Evolutionary conservation across 2,797 vertebrate species (phyloP).

Genomic region (Harpia harpyja): DNA sequence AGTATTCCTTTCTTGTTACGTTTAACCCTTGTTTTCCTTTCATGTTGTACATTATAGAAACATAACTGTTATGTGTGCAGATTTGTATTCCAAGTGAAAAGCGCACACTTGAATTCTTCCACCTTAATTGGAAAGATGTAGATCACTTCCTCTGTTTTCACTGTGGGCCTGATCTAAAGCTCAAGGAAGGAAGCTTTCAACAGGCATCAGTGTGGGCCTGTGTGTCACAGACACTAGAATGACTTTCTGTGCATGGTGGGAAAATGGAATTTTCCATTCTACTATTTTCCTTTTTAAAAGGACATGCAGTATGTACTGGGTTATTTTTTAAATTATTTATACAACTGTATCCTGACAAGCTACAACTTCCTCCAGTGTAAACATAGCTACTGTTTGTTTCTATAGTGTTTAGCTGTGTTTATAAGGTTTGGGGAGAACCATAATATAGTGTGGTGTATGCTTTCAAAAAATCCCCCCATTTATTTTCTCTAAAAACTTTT

Average conservation of each 20-base stretch:
- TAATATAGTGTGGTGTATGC: background rate
- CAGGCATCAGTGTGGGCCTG: background rate
- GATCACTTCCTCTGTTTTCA: background rate
- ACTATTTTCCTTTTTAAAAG: slow-evolving; percentile 36
- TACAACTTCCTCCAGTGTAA: slow-evolving; percentile 66
- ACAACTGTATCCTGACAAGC: slow-evolving; percentile 69
- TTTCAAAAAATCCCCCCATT: background rate
- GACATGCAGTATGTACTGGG: background rate
- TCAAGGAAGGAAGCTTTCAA: background rate
- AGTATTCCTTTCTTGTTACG: background rate
- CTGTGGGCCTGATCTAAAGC: background rate
- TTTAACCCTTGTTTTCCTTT: background rate
- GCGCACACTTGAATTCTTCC: background rate
- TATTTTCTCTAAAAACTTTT: background rate
- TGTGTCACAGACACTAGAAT: background rate
- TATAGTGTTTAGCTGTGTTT: slow-evolving; percentile 17
- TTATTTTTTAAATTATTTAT: slow-evolving; percentile 60
- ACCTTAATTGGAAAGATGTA: background rate
- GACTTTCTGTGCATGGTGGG: background rate
- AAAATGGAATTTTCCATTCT: slow-evolving; percentile 30
- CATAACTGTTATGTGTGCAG: background rate
- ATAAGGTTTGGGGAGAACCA: background rate
- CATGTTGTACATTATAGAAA: background rate
- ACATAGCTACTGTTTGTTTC: slow-evolving; percentile 65
- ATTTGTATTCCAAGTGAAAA: background rate